phyloP scores from a whole-genome alignment of 2,797 vertebrate species.

The Podarcis lilfordi region DNA sequence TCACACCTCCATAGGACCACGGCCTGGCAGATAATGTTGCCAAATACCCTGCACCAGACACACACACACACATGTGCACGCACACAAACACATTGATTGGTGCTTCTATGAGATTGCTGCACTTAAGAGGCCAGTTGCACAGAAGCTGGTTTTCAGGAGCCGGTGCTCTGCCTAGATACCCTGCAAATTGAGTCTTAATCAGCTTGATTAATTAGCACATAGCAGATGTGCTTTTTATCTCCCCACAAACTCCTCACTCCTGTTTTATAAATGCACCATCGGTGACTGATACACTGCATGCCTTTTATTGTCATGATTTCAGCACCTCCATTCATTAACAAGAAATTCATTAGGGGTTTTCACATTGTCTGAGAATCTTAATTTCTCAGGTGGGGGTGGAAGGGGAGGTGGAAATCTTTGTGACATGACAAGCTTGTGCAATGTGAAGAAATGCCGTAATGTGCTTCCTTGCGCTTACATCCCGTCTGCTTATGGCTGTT shows the following conservation, averaged over 20 bases:
- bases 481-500: neutral
- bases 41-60: no score
- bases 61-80: neutral
- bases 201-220: fast-evolving
- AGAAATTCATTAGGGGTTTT: constrained; percentile 24
- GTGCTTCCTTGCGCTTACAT: neutral
- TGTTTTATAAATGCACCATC: neutral
- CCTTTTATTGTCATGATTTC: neutral
- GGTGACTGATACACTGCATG: fast-evolving
- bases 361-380: fast-evolving
- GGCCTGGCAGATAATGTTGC: neutral
- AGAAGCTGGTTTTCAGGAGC: neutral
- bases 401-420: neutral
- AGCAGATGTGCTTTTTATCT: neutral
- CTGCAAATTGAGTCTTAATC: neutral
- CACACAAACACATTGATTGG: neutral
- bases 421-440: neutral
- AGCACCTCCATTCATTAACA: constrained; percentile 56
- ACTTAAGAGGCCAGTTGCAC: neutral
- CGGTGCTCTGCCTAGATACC: neutral
- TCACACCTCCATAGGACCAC: no score
- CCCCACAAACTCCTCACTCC: fast-evolving
- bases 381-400: constrained; percentile 16
- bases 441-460: fast-evolving
- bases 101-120: neutral